phyloP scores from a whole-genome alignment of 1,140 invertebrate species.

The Listronotus oregonensis region DNA sequence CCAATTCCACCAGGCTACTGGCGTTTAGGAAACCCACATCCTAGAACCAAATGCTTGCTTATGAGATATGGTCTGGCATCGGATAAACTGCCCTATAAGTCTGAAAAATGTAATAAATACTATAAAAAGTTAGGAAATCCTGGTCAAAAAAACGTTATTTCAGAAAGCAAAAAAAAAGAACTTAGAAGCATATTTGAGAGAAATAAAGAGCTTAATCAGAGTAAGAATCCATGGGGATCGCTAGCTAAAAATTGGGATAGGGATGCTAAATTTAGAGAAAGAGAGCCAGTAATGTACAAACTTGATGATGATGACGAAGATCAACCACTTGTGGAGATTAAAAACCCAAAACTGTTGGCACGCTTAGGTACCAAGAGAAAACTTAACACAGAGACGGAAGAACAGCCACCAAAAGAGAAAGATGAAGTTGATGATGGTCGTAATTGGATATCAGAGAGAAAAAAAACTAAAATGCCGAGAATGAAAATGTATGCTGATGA shows the following conservation, averaged over 20 bases:
- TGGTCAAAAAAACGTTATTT: slow-evolving; percentile 24
- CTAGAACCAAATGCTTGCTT: slow-evolving; percentile 70
- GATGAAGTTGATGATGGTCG: slow-evolving; percentile 28
- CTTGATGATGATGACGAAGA: slow-evolving; percentile 13
- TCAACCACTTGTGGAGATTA: slow-evolving; percentile 33
- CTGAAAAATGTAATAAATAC: slow-evolving; percentile 67
- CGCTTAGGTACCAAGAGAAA: slow-evolving; percentile 55
- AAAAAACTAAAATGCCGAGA: slow-evolving; percentile 64
- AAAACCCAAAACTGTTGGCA: slow-evolving; percentile 55
- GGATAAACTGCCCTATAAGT: slow-evolving; percentile 66
- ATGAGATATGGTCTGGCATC: slow-evolving; percentile 73
- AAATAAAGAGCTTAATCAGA: slow-evolving; percentile 55
- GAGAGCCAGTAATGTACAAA: slow-evolving; percentile 28
- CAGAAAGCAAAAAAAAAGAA: slow-evolving; percentile 60
- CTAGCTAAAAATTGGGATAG: slow-evolving; percentile 71
- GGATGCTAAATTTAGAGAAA: slow-evolving; percentile 59
- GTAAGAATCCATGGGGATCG: slow-evolving; percentile 75
- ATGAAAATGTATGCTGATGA: slow-evolving; percentile 91
- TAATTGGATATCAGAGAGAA: slow-evolving; percentile 37
- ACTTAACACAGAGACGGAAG: slow-evolving; percentile 26
- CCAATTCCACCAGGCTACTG: slow-evolving; percentile 74
- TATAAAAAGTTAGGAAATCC: slow-evolving; percentile 70
- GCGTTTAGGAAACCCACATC: slow-evolving; percentile 68
- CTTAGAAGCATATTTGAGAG: slow-evolving; percentile 56
- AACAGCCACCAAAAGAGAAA: slow-evolving; percentile 50